Conservation (phyloP, 2,797 vertebrate species). For the Bryconaethiops microstoma region DNA sequence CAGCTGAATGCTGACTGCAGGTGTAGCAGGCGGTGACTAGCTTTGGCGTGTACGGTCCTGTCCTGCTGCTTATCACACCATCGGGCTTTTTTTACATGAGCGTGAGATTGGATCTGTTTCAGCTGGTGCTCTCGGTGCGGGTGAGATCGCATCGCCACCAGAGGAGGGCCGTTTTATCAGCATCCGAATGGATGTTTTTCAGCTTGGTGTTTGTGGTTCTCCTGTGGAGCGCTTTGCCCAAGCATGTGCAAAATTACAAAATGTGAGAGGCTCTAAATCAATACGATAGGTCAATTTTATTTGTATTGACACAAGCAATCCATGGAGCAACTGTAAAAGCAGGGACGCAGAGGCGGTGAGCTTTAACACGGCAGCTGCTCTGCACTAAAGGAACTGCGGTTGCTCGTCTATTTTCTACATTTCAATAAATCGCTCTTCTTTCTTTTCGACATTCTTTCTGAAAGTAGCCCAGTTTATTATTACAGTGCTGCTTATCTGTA, state of each 20-base stretch:
- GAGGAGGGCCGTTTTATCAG: constrained; percentile 45
- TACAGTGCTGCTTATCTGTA: constrained; percentile 34
- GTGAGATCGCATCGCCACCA: constrained; percentile 1
- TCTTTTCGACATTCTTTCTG: neutral
- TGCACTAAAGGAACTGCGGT: neutral
- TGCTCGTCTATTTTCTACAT: neutral
- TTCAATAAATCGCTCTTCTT: neutral
- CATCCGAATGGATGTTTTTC: constrained; percentile 51
- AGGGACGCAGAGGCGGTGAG: constrained; percentile 34
- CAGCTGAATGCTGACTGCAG: constrained; percentile 5
- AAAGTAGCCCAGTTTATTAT: constrained; percentile 21
- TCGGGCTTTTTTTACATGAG: neutral
- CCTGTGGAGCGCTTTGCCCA: constrained; percentile 40
- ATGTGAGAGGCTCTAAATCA: constrained; percentile 65
- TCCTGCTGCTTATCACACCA: neutral
- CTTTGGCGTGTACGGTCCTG: neutral
- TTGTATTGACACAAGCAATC: constrained; percentile 59
- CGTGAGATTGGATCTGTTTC: constrained; percentile 8
- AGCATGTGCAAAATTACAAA: constrained; percentile 61
- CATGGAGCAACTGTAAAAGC: constrained; percentile 42
- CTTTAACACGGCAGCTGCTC: constrained; percentile 52
- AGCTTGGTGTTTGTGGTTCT: constrained; percentile 46
- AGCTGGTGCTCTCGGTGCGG: neutral
- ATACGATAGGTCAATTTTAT: constrained; percentile 64
- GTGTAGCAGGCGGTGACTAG: neutral